Conservation (phyloP, 2,888 invertebrate genomes). For the Cantharis rustica region DNA sequence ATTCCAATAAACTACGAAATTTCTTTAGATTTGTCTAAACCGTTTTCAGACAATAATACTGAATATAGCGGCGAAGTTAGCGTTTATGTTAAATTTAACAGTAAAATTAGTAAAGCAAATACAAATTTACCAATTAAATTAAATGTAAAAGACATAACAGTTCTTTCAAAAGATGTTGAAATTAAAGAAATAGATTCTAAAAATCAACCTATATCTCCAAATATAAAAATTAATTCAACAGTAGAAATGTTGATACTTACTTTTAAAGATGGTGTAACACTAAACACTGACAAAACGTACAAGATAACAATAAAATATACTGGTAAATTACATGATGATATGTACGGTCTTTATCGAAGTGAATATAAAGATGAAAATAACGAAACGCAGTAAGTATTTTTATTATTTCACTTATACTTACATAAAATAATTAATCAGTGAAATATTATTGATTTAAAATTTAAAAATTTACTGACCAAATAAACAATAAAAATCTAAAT, state of each 20-base stretch:
- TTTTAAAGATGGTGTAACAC: not conserved
- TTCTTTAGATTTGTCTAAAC: constrained; percentile 47
- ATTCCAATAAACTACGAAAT: constrained; percentile 62
- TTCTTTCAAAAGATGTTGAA: not conserved
- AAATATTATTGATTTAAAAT: no score
- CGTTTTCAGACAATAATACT: constrained; percentile 3
- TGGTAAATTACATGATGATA: constrained; percentile 45
- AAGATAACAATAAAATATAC: constrained; percentile 32
- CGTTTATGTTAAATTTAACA: not conserved
- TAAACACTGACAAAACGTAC: not conserved
- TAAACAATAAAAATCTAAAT: no score
- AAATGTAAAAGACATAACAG: not conserved
- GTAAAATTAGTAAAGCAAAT: not conserved
- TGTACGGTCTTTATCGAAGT: constrained; percentile 57
- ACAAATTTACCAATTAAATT: not conserved
- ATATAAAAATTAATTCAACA: not conserved
- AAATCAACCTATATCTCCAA: not conserved
- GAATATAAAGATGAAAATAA: constrained; percentile 48
- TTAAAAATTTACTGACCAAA: no score
- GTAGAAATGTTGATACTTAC: not conserved
- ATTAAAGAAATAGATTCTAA: not conserved
- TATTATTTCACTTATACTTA: no score
- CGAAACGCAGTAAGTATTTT: not conserved
- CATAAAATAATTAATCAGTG: no score
- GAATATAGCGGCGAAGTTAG: constrained; percentile 18